Percentiles rank a stretch among this genome's conserved stretches.
phyloP scores from a whole-genome alignment of 37 sponge, comb jelly and placozoan genomes.

The Eunapius fragilis region DNA sequence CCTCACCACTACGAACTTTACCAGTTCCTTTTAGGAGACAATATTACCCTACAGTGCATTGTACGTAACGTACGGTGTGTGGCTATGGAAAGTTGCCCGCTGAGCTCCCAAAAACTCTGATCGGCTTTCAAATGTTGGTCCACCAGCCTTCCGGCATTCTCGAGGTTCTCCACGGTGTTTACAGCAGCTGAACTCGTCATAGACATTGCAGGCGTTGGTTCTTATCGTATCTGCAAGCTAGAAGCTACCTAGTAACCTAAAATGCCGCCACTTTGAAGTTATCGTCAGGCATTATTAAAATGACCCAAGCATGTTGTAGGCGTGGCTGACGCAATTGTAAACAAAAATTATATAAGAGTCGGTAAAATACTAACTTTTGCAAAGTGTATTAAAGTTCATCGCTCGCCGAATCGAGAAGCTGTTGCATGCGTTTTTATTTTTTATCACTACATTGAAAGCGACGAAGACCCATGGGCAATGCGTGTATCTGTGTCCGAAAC shows the following conservation, averaged over 20 bases:
- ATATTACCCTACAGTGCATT: background rate
- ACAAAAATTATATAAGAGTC: background rate
- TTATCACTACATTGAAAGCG: background rate
- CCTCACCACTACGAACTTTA: background rate
- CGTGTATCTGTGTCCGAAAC: constrained; percentile 39
- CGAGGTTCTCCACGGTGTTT: constrained; percentile 44
- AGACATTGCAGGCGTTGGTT: background rate
- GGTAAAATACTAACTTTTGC: background rate
- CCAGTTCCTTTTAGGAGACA: background rate
- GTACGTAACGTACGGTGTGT: constrained; percentile 50
- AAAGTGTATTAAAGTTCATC: background rate
- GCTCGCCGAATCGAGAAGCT: background rate
- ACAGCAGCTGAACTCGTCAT: background rate
- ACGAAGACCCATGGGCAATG: constrained; percentile 45
- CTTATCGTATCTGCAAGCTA: background rate
- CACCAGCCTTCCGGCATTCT: constrained; percentile 65
- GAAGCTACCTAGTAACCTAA: background rate
- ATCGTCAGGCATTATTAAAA: background rate
- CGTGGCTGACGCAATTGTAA: background rate
- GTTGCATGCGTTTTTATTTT: background rate
- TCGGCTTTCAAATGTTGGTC: constrained; percentile 67
- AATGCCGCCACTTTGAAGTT: background rate
- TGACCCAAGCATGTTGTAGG: background rate
- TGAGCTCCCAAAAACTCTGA: constrained; percentile 56
- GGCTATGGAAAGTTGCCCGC: constrained; percentile 60